Evolutionary conservation across 2,113 vertebrate species (phyloP), one percentile per base, ranked within the genome.

Genomic region (Anas platyrhynchos): DNA sequence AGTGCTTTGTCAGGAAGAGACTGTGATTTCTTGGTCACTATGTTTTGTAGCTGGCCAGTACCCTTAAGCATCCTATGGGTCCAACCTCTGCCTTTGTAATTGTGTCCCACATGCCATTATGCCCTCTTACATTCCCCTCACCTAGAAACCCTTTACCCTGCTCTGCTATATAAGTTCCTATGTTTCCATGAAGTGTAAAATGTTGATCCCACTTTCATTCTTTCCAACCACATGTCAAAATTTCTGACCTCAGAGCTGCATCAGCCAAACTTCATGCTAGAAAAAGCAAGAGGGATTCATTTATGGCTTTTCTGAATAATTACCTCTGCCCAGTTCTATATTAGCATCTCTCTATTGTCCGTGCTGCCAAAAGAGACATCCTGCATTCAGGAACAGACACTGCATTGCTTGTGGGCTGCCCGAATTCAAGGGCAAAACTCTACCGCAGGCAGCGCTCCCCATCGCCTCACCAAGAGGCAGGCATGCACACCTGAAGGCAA

Each of bases 1-100:
- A 93, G 90, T 61, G 88, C 77, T 97, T 86, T 91, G 88, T 86
- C 94, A 91, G 88, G 92, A 67, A 67, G 94, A 93, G 83, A 25
- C 71, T 66, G 44, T 34, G 27, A 74, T 69, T 89, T 83, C 93
- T 79, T 91, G 93, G 86, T 72, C 77, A 59, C 66, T 56, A 21
- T 23, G 23, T 44, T 84, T 90, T 90, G 73, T 50, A 59, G 85
- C 79, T 56, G 83, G 38, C 65, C 75, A 89, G 21, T 3, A 88
- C 73, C 59, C 74, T 88, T 88, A 25, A 13, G 62, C 76, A 9
- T 55, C 61, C 82, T 69, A 13, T 6, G 16, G 66, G 18, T 85
- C 56, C 69, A 82, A 82, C 46, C 11, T 79, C 61, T 79, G 46
- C 58, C 54, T 94, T 46, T 63, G 75, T 50, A 58, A 44, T 50